phyloP scores from a whole-genome alignment of 1,140 invertebrate species.

The Augochlora pura region DNA sequence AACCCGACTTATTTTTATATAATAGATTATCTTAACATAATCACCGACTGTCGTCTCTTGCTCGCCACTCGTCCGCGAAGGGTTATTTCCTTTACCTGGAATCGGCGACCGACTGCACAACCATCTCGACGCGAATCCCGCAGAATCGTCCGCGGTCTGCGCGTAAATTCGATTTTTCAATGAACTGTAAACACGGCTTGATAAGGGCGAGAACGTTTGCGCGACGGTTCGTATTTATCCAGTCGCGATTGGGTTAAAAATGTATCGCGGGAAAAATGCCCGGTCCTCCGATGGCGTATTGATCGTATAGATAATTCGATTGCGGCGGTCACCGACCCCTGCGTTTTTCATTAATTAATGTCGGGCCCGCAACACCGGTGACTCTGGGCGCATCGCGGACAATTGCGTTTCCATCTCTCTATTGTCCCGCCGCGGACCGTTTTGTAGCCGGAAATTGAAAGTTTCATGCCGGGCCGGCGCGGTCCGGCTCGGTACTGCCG shows the following conservation, averaged over 20 bases:
- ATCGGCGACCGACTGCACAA: background rate
- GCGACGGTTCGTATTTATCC: constrained; percentile 1
- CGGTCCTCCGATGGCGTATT: background rate
- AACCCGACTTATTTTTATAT: too few species aligned
- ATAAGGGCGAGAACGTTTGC: background rate
- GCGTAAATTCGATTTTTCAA: background rate
- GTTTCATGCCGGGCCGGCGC: constrained; percentile 20
- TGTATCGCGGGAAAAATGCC: background rate
- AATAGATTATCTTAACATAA: too few species aligned
- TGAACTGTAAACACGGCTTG: background rate
- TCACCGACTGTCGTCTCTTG: too few species aligned
- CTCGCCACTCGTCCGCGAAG: too few species aligned
- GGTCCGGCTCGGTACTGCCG: background rate
- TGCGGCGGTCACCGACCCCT: background rate
- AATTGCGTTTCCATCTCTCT: background rate
- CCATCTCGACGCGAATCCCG: too few species aligned
- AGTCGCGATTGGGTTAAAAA: background rate
- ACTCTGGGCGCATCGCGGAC: constrained; percentile 20
- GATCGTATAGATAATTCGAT: background rate
- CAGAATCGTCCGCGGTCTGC: background rate
- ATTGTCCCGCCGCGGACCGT: background rate
- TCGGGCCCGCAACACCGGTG: background rate
- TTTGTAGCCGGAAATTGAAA: constrained; percentile 38
- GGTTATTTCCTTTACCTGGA: too few species aligned
- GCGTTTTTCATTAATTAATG: constrained; percentile 26